phyloP scores from a whole-genome alignment of 2,113 vertebrate species.

The Madoqua kirkii region DNA sequence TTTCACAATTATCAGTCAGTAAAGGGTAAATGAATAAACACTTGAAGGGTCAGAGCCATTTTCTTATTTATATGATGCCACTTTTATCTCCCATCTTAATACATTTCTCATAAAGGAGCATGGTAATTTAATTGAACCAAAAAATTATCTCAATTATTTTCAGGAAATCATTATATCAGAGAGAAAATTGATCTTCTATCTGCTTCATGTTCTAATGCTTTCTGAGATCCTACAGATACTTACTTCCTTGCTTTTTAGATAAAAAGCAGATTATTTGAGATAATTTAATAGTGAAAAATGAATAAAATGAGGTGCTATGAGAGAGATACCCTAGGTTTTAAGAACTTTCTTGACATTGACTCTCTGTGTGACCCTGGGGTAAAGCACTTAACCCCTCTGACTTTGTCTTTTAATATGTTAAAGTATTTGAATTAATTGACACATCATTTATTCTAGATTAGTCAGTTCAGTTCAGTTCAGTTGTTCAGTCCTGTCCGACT shows the following conservation, averaged over 20 bases:
- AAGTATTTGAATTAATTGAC: neutral
- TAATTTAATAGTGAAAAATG: neutral
- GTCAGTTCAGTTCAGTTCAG: too few relatives aligned
- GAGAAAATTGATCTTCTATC: neutral
- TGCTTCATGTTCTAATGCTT: neutral
- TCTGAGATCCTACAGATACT: neutral
- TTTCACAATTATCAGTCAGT: neutral
- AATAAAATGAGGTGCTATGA: neutral
- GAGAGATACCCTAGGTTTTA: neutral
- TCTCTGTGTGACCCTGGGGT: neutral
- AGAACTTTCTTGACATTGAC: neutral
- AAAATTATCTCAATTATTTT: neutral
- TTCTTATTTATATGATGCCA: neutral
- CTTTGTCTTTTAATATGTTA: neutral
- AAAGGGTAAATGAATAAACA: neutral
- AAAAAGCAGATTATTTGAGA: neutral
- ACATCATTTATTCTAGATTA: neutral
- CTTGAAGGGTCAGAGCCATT: neutral
- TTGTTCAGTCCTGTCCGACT: rapidly evolving
- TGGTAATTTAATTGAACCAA: neutral
- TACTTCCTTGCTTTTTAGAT: neutral
- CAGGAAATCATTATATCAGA: conserved; percentile 31
- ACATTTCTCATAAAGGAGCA: neutral
- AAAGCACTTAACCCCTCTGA: neutral
- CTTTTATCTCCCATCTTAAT: neutral